A percentile compares a stretch with the other conserved stretches of the same genome.
These are phyloP conservation scores for Morus bassanus DNA, from an alignment of 2,797 vertebrate genomes.

Conservation along the genomic window DNA sequence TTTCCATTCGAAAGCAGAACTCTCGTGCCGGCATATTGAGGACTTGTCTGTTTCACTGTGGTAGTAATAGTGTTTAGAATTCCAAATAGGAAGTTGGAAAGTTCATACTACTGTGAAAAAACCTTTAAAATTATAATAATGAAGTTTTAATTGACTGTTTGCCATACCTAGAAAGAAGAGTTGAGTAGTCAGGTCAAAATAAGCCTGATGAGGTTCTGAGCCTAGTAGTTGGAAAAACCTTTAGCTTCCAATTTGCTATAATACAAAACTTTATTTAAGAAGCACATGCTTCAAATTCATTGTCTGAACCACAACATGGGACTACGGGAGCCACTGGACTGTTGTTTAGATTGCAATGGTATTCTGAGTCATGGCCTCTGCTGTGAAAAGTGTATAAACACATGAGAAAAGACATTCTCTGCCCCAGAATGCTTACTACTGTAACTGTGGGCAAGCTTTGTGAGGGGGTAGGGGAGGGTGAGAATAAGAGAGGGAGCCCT, in stretches of 20 bases:
- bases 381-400: background rate
- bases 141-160: background rate
- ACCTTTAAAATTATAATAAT: background rate
- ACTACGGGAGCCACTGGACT: background rate
- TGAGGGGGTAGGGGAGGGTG: background rate
- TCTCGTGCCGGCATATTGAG: background rate
- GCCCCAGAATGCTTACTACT: background rate
- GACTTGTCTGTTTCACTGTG: background rate
- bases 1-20: background rate
- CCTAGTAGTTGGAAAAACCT: background rate
- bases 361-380: background rate
- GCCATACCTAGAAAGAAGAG: background rate
- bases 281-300: background rate
- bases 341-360: background rate
- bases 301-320: background rate
- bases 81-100: background rate
- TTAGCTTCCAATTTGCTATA: background rate
- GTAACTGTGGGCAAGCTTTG: background rate
- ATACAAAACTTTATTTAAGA: background rate
- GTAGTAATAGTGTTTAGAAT: background rate
- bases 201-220: background rate
- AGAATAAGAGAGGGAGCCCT: background rate
- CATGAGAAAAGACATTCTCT: background rate
- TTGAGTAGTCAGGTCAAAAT: background rate
- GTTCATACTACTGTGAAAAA: background rate